These are phyloP conservation scores for Clupea harengus DNA, from an alignment of 2,113 vertebrate species.

Conservation along the genomic window DNA sequence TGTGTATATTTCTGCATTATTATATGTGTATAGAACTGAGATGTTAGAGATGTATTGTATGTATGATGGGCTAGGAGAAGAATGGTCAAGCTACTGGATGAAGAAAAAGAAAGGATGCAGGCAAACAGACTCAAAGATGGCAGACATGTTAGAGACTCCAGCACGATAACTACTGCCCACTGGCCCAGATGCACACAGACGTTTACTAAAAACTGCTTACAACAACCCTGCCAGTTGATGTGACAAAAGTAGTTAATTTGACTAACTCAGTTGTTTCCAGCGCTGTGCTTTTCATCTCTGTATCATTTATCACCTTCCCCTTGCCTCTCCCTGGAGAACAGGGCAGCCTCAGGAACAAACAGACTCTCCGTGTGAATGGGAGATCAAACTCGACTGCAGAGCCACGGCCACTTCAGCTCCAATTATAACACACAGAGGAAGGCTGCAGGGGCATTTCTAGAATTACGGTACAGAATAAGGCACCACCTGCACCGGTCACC, in stretches of 20 bases:
- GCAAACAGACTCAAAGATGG: not conserved
- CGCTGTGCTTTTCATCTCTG: not conserved
- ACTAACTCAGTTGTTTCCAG: not conserved
- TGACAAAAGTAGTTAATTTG: constrained; percentile 1
- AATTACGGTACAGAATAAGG: no score
- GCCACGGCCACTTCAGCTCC: not conserved
- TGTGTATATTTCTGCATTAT: not conserved
- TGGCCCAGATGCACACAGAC: not conserved
- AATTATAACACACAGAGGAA: not conserved
- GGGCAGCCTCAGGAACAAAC: not conserved
- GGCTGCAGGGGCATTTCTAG: not conserved
- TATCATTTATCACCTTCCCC: not conserved
- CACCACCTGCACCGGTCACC: no score
- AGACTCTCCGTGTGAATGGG: not conserved
- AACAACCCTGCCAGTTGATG: not conserved
- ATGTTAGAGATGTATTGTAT: not conserved
- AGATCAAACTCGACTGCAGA: not conserved
- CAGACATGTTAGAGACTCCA: not conserved
- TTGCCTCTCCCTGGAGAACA: not conserved
- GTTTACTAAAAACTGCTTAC: not conserved
- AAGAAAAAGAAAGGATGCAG: not conserved
- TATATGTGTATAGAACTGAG: not conserved
- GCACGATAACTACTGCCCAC: not conserved
- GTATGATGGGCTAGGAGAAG: not conserved
- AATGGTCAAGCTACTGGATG: not conserved